phyloP scores from a whole-genome alignment of 2,888 invertebrate genomes.

The Brenthis daphne region DNA sequence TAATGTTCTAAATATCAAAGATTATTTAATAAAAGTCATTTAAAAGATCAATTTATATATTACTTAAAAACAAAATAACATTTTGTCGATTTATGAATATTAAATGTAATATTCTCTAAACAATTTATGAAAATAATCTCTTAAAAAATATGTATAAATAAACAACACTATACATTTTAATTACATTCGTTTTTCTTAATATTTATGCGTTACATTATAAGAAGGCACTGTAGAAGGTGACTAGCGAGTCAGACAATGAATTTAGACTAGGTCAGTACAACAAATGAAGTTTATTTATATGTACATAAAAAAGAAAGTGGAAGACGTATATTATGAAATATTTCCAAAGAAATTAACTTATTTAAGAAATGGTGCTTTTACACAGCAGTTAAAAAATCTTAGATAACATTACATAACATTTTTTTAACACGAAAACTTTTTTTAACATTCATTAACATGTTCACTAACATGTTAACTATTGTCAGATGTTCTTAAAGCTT shows the following conservation, averaged over 20 bases:
- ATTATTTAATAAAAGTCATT: slow-evolving; percentile 17
- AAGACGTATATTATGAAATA: background rate
- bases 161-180: background rate
- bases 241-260: slow-evolving; percentile 23
- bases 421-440: too few species aligned
- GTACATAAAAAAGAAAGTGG: background rate
- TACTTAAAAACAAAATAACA: slow-evolving; percentile 36
- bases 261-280: slow-evolving; percentile 23
- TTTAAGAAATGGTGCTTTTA: too few species aligned
- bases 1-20: background rate
- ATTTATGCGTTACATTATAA: slow-evolving; percentile 17
- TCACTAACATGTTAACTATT: too few species aligned
- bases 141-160: slow-evolving; percentile 18
- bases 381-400: too few species aligned
- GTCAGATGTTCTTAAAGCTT: too few species aligned
- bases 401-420: too few species aligned
- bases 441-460: too few species aligned
- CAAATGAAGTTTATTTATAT: background rate
- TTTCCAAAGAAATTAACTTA: too few species aligned
- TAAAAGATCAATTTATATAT: slow-evolving; percentile 17
- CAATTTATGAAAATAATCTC: slow-evolving; percentile 40
- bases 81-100: slow-evolving; percentile 29
- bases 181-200: background rate
- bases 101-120: slow-evolving; percentile 13
- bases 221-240: slow-evolving; percentile 32